phyloP scores from a whole-genome alignment of 2,888 invertebrate species.

The Micoletzkya japonica region DNA sequence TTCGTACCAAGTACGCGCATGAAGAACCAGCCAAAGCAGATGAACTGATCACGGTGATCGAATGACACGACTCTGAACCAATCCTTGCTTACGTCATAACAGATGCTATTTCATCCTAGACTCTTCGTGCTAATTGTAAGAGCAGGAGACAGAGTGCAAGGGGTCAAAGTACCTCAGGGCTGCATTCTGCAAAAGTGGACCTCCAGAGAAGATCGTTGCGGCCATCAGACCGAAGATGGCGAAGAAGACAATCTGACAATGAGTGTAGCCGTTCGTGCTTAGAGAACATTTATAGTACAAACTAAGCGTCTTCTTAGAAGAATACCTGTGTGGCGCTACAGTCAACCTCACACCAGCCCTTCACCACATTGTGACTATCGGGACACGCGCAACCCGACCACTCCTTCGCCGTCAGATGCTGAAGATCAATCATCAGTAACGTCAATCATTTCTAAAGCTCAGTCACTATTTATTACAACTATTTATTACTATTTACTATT shows the following conservation, averaged over 20 bases:
- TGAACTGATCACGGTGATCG: conserved; percentile 44
- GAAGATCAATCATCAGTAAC: neutral
- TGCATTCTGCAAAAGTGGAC: conserved; percentile 43
- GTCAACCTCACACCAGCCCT: conserved; percentile 34
- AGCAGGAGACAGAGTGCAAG: neutral
- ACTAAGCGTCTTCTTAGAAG: neutral
- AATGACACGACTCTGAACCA: conserved; percentile 40
- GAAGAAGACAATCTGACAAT: conserved; percentile 37
- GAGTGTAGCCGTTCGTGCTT: neutral
- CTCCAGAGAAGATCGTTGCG: conserved; percentile 40
- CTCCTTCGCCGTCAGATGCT: conserved; percentile 6
- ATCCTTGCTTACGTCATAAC: too few species aligned
- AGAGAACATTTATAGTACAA: neutral
- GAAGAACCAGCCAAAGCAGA: conserved; percentile 49
- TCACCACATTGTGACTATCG: conserved; percentile 6
- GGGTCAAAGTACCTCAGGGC: conserved; percentile 33
- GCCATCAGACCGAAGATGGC: conserved; percentile 39
- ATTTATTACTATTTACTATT: too few species aligned
- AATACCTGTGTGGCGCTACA: conserved; percentile 28
- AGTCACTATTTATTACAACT: too few species aligned
- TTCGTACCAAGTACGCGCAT: conserved; percentile 41
- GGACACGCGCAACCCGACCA: conserved; percentile 14
- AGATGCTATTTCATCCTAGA: neutral
- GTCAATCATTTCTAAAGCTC: too few species aligned
- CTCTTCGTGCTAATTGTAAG: neutral